These are phyloP conservation scores for Drosophila tropicalis DNA, from an alignment of 1,140 invertebrate genomes.

Conservation along the genomic window DNA sequence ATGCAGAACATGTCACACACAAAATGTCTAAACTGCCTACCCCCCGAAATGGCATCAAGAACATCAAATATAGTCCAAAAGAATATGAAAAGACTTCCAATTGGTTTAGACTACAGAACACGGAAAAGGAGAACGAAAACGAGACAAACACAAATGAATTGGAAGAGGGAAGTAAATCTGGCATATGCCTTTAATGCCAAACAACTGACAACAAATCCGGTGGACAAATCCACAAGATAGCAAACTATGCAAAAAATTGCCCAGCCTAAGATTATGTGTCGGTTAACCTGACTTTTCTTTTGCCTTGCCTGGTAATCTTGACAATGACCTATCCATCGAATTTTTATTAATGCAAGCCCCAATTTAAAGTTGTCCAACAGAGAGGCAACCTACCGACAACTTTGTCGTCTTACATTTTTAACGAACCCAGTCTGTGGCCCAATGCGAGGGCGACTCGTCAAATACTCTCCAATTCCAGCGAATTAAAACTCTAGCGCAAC, in stretches of 20 bases:
- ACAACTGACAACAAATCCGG: conserved; percentile 16
- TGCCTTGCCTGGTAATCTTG: background rate
- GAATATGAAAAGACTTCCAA: background rate
- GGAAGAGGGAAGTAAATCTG: conserved; percentile 35
- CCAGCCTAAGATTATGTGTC: background rate
- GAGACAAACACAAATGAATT: conserved; percentile 5
- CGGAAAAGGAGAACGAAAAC: background rate
- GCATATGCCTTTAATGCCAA: conserved; percentile 54
- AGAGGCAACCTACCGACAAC: background rate
- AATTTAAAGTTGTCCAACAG: conserved; percentile 12
- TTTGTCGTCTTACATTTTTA: conserved; percentile 1
- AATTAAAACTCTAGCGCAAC: background rate
- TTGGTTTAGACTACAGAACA: conserved; percentile 5
- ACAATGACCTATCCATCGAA: conserved; percentile 4
- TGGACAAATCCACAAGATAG: background rate
- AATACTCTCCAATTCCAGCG: background rate
- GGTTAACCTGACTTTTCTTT: background rate
- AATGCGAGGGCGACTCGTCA: background rate
- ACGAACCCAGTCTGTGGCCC: background rate
- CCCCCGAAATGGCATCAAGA: conserved; percentile 7
- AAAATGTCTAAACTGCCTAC: conserved; percentile 57
- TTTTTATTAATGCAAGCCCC: conserved; percentile 66
- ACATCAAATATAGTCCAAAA: conserved; percentile 32
- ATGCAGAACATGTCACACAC: conserved; percentile 56
- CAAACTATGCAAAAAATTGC: background rate